Evolutionary conservation across 2,113 vertebrate species (phyloP).

Genomic region (Oryzias javanicus): DNA sequence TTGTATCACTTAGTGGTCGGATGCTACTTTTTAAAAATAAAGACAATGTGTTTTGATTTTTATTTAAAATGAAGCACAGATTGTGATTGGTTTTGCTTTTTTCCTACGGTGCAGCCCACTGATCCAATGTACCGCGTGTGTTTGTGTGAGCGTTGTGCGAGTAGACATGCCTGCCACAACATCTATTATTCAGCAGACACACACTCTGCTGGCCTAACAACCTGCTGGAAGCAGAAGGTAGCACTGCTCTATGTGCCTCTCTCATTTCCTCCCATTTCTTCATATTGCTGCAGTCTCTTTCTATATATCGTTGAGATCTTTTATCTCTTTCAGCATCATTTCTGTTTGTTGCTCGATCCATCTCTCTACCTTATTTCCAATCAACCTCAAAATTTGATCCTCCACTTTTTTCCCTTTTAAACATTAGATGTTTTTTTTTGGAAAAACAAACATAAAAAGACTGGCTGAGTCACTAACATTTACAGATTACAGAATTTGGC

Average conservation of each 20-base stretch:
- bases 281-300: constrained; percentile 14
- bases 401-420: background rate
- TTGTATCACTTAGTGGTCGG: background rate
- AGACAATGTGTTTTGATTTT: background rate
- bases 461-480: constrained; percentile 40
- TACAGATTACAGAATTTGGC: constrained; percentile 48
- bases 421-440: background rate
- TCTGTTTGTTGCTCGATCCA: background rate
- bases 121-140: constrained; percentile 9
- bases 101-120: constrained; percentile 5
- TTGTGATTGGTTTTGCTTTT: background rate
- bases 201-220: constrained; percentile 67
- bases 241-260: constrained; percentile 27
- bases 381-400: background rate
- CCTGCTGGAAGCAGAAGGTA: constrained; percentile 60
- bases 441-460: background rate
- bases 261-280: constrained; percentile 21
- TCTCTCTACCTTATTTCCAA: background rate
- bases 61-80: background rate
- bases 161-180: constrained; percentile 51
- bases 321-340: background rate
- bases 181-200: constrained; percentile 71
- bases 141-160: constrained; percentile 20
- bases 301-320: constrained; percentile 2
- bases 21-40: background rate